A percentile compares a stretch with the other conserved stretches of the same genome.
phyloP scores from a whole-genome alignment of 1,140 invertebrate species.

The Neotoxoptera formosana region DNA sequence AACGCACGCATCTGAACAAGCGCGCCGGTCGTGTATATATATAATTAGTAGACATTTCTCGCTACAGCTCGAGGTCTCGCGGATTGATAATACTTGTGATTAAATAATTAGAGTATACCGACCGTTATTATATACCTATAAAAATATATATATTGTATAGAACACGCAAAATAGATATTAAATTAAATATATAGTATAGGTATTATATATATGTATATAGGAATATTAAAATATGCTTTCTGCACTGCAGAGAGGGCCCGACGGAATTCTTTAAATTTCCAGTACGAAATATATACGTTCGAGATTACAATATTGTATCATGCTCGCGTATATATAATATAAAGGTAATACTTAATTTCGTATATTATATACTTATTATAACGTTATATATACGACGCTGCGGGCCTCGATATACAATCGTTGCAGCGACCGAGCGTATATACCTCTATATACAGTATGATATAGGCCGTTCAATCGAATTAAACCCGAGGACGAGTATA shows the following conservation, averaged over 20 bases:
- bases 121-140: neutral
- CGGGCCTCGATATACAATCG: neutral
- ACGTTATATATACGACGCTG: neutral
- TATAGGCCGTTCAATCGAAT: neutral
- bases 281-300: neutral
- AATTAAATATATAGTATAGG: neutral
- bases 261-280: neutral
- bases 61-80: neutral
- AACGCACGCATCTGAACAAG: neutral
- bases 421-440: too few relatives aligned
- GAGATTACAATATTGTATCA: neutral
- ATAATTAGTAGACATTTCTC: neutral
- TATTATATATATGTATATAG: neutral
- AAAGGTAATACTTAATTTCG: neutral
- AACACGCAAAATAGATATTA: conserved; percentile 12
- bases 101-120: conserved; percentile 13
- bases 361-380: neutral
- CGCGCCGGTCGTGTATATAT: neutral
- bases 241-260: neutral
- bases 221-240: neutral
- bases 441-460: neutral
- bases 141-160: neutral
- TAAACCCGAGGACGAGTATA: neutral
- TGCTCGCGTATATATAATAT: neutral
- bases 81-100: conserved; percentile 12